These are phyloP conservation scores for Entomobrya multifasciata DNA, from an alignment of 2,888 invertebrate species.

Conservation along the genomic window DNA sequence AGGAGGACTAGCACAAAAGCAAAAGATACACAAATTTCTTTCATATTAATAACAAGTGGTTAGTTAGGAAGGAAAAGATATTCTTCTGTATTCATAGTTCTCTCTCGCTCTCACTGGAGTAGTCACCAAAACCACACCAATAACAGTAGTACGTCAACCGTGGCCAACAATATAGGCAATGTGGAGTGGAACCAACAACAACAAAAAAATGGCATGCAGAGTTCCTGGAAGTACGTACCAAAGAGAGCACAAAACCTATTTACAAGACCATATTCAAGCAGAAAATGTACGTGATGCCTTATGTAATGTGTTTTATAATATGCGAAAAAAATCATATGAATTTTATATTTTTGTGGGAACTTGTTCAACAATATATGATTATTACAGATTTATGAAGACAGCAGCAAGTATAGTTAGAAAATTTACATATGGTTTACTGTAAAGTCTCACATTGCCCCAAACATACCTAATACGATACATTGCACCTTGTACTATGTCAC, in stretches of 20 bases:
- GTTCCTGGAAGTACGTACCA: neutral
- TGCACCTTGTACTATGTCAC: too few species aligned
- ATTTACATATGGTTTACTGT: too few species aligned
- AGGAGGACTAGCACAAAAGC: neutral
- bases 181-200: conserved; percentile 6
- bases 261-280: neutral
- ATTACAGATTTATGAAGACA: conserved; percentile 14
- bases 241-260: neutral
- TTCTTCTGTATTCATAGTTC: neutral
- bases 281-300: neutral
- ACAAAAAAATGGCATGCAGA: conserved; percentile 15
- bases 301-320: neutral
- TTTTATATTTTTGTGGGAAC: conserved; percentile 16
- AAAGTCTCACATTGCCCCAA: conserved; percentile 4
- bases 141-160: conserved; percentile 15
- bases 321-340: conserved; percentile 16
- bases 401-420: too few species aligned
- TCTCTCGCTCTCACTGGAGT: neutral
- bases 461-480: neutral
- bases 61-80: neutral
- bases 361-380: conserved; percentile 7
- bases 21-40: conserved; percentile 37
- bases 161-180: conserved; percentile 33
- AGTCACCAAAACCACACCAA: conserved; percentile 41
- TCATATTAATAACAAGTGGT: conserved; percentile 47